Evolutionary conservation across 2,113 vertebrate species (phyloP).

Genomic region (Theristicus caerulescens): DNA sequence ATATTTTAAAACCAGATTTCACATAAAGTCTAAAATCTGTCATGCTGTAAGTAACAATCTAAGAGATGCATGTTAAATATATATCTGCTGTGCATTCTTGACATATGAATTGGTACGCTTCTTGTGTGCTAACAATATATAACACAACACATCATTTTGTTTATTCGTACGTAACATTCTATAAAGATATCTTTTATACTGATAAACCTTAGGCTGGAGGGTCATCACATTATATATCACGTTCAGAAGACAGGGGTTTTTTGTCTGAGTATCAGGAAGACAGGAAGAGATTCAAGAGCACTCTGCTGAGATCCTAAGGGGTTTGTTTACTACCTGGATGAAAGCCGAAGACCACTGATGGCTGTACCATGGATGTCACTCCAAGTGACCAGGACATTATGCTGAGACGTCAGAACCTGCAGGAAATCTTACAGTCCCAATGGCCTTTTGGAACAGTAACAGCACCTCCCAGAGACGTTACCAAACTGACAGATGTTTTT

Average conservation of each 20-base stretch:
- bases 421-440: neutral
- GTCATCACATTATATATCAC: neutral
- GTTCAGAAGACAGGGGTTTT: fast-evolving
- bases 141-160: neutral
- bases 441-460: neutral
- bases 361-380: neutral
- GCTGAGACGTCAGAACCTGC: neutral
- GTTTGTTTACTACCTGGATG: neutral
- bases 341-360: neutral
- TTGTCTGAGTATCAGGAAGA: neutral
- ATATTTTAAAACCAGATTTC: neutral
- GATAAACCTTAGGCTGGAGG: neutral
- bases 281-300: neutral
- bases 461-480: neutral
- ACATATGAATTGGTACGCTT: neutral
- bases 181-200: neutral
- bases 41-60: neutral
- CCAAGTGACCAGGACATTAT: neutral
- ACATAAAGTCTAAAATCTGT: neutral
- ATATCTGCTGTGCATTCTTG: neutral
- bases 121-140: neutral
- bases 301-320: neutral
- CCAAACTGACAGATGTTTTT: neutral
- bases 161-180: neutral
- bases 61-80: neutral